Evolutionary conservation across 2,888 invertebrate genomes (phyloP).

Genomic region (Watsonalla binaria): DNA sequence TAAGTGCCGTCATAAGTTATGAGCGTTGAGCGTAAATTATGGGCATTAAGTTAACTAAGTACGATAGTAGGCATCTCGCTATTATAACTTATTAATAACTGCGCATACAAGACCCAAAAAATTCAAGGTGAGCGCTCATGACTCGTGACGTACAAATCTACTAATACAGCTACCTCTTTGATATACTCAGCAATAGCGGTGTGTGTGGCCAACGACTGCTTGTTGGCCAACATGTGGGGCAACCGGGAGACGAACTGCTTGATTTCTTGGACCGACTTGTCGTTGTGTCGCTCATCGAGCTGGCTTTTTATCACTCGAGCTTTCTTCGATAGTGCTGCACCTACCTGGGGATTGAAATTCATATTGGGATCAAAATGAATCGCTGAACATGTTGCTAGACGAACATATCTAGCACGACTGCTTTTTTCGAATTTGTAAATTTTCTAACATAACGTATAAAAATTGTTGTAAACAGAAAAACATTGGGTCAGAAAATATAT

Average conservation of each 20-base stretch:
- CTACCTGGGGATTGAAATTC: conserved; percentile 75
- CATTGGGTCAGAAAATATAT: too few species aligned
- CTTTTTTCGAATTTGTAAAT: background rate
- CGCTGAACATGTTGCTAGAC: background rate
- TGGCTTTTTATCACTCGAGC: conserved; percentile 92
- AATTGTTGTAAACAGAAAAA: background rate
- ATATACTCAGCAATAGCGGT: conserved; percentile 96
- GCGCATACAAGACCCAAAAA: too few species aligned
- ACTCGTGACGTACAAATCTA: too few species aligned
- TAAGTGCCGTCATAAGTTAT: too few species aligned
- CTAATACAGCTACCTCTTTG: conserved; percentile 81
- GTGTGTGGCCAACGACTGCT: conserved; percentile 91
- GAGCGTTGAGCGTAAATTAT: too few species aligned
- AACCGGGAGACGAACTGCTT: conserved; percentile 94
- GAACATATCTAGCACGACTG: background rate
- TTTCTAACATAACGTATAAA: too few species aligned
- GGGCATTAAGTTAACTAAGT: too few species aligned
- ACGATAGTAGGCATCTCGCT: too few species aligned
- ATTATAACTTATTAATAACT: too few species aligned
- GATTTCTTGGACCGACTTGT: conserved; percentile 96
- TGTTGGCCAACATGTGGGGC: conserved; percentile 91
- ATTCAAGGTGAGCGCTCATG: too few species aligned
- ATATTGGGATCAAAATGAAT: background rate
- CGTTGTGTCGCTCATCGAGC: conserved; percentile 89
- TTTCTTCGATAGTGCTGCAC: conserved; percentile 89